Evolutionary conservation across 1,140 invertebrate species (phyloP).

Genomic region (Microvelia longipes): DNA sequence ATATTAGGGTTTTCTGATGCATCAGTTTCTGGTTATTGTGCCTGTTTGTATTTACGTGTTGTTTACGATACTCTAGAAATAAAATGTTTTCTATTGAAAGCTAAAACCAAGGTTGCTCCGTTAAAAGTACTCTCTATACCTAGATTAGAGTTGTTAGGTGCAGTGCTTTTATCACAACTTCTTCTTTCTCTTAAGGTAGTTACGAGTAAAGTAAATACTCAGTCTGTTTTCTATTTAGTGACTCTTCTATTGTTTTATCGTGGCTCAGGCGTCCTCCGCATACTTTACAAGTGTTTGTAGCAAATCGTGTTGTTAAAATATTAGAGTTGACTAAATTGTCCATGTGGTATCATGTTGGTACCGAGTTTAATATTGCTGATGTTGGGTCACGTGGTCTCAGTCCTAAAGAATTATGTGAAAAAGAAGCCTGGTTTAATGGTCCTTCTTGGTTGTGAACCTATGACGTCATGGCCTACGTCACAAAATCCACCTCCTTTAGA

Average conservation of each 20-base stretch:
- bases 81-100: slow-evolving; percentile 18
- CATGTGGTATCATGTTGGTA: slow-evolving; percentile 14
- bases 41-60: slow-evolving; percentile 19
- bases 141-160: slow-evolving; percentile 30
- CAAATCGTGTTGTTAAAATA: slow-evolving; percentile 25
- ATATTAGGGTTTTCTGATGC: slow-evolving; percentile 26
- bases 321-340: slow-evolving; percentile 2
- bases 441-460: slow-evolving; percentile 13
- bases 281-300: slow-evolving; percentile 25
- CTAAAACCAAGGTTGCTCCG: slow-evolving; percentile 30
- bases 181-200: slow-evolving; percentile 5
- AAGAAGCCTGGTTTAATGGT: slow-evolving; percentile 14
- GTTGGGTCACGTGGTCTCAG: slow-evolving; percentile 11
- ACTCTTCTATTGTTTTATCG: too few species aligned
- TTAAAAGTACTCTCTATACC: slow-evolving; percentile 27
- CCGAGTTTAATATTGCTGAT: slow-evolving; percentile 16
- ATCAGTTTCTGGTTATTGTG: slow-evolving; percentile 21
- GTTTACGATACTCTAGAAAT: not conserved
- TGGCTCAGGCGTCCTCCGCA: slow-evolving; percentile 19
- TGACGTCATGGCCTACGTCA: slow-evolving; percentile 5
- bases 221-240: slow-evolving; percentile 14
- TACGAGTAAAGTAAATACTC: not conserved
- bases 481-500: too few species aligned
- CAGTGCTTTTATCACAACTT: slow-evolving; percentile 23
- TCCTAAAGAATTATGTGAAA: slow-evolving; percentile 5